These are phyloP conservation scores for Rhinogobio ventralis DNA, from an alignment of 2,797 vertebrate species.

Conservation along the genomic window DNA sequence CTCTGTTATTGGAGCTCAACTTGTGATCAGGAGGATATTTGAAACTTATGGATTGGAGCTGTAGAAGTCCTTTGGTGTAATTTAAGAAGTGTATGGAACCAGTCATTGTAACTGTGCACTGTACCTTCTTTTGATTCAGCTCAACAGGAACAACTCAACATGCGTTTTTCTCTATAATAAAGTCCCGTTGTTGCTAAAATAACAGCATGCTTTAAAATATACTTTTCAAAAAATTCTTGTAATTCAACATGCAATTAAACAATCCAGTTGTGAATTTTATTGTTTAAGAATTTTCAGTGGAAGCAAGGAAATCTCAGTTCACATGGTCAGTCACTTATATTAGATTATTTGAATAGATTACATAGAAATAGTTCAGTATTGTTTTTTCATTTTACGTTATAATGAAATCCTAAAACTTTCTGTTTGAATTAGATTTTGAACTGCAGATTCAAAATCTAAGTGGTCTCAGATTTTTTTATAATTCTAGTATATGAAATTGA, in stretches of 20 bases:
- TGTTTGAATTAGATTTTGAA: neutral
- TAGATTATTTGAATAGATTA: neutral
- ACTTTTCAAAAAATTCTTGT: neutral
- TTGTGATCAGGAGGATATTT: slow-evolving; percentile 69
- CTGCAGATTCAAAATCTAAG: neutral
- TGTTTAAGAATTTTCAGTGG: neutral
- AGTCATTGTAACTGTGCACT: neutral
- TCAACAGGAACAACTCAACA: neutral
- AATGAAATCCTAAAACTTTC: neutral
- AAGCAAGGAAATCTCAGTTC: neutral
- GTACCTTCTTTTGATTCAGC: neutral
- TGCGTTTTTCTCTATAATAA: neutral
- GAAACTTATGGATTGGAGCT: slow-evolving; percentile 26
- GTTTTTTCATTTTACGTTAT: neutral
- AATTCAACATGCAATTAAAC: neutral
- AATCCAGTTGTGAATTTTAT: neutral
- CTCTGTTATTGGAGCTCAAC: slow-evolving; percentile 58
- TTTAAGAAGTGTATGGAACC: slow-evolving; percentile 4
- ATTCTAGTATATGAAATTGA: neutral
- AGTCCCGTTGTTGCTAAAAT: neutral
- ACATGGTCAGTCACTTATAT: too few species aligned
- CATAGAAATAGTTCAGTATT: neutral
- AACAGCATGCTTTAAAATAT: neutral
- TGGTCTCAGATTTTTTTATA: neutral
- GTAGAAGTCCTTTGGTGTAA: slow-evolving; percentile 14